Conservation (phyloP, 92 coral and sea anemone genomes). For the Muricea muricata region DNA sequence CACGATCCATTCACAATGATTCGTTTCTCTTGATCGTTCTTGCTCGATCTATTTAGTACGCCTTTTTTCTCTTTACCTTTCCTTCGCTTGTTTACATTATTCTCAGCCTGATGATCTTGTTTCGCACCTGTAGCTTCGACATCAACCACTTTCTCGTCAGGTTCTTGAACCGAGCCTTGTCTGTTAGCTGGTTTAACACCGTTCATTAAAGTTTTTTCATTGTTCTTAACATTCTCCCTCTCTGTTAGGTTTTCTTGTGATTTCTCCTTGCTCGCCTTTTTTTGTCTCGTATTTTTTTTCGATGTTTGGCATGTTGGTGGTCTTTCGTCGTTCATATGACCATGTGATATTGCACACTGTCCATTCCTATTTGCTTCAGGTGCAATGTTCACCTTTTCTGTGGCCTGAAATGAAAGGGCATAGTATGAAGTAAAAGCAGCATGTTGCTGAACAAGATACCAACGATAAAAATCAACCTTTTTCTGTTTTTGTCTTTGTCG, state of each 20-base stretch:
- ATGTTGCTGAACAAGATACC: not conserved
- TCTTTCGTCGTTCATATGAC: slow-evolving; percentile 35
- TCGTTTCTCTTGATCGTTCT: slow-evolving; percentile 29
- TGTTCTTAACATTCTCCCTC: slow-evolving; percentile 49
- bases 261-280: slow-evolving; percentile 26
- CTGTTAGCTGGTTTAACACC: slow-evolving; percentile 23
- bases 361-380: slow-evolving; percentile 21
- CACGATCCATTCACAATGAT: slow-evolving; percentile 30
- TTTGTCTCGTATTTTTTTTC: slow-evolving; percentile 48
- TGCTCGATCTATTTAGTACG: slow-evolving; percentile 8
- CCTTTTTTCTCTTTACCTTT: not conserved
- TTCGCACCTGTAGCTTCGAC: not conserved
- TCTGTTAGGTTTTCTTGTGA: slow-evolving; percentile 39
- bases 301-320: slow-evolving; percentile 19
- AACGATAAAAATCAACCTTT: slow-evolving; percentile 44
- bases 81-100: slow-evolving; percentile 17
- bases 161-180: not conserved
- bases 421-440: not conserved
- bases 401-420: not conserved
- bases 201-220: slow-evolving; percentile 44
- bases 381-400: slow-evolving; percentile 13
- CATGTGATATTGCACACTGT: slow-evolving; percentile 17
- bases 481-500: slow-evolving; percentile 79
- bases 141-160: not conserved
- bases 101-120: slow-evolving; percentile 16